These are phyloP conservation scores for Melieria picta DNA, from an alignment of 2,888 invertebrate species.

Conservation along the genomic window DNA sequence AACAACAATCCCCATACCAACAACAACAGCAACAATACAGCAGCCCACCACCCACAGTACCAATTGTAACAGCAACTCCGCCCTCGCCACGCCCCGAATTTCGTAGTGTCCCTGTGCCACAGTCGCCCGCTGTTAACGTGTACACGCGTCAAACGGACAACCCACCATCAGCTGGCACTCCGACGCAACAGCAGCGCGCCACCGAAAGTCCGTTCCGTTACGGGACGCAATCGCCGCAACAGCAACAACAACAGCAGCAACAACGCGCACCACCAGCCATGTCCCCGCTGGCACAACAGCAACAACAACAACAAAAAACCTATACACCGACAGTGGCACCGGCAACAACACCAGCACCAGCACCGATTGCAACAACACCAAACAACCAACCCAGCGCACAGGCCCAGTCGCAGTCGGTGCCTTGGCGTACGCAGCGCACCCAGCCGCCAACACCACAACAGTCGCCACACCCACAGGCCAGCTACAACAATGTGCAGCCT, in stretches of 20 bases:
- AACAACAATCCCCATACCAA: conserved; percentile 42
- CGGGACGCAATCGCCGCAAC: conserved; percentile 40
- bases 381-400: conserved; percentile 38
- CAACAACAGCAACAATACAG: conserved; percentile 39
- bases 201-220: conserved; percentile 48
- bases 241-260: conserved; percentile 40
- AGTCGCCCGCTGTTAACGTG: conserved; percentile 54
- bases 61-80: conserved; percentile 13
- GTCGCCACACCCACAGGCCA: conserved; percentile 53
- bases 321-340: conserved; percentile 46
- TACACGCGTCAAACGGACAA: conserved; percentile 58
- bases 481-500: conserved; percentile 58
- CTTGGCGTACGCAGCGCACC: conserved; percentile 61
- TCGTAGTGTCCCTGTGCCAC: conserved; percentile 59
- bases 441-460: conserved; percentile 41
- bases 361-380: conserved; percentile 45
- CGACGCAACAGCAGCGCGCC: conserved; percentile 42
- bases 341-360: conserved; percentile 41
- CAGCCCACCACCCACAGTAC: conserved; percentile 27
- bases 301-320: conserved; percentile 40
- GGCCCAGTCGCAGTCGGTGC: conserved; percentile 50
- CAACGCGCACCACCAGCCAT: conserved; percentile 40
- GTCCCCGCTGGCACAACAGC: conserved; percentile 44
- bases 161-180: conserved; percentile 45
- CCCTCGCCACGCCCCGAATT: conserved; percentile 52